Evolutionary conservation across 2,888 invertebrate species (phyloP).

Genomic region (Agrotis clavis): DNA sequence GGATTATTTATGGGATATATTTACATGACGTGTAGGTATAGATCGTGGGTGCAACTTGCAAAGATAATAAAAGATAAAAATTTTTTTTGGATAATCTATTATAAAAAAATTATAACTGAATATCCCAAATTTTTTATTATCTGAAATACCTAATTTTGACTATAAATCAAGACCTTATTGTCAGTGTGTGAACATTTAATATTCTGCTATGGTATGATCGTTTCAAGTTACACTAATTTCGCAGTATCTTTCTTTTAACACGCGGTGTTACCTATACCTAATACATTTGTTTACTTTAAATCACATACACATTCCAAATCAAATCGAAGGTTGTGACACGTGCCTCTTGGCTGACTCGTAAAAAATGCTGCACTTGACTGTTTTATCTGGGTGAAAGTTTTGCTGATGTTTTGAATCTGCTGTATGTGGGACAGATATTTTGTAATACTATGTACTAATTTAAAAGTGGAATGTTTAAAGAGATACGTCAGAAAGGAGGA

Average conservation of each 20-base stretch:
- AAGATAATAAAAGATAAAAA: too few species aligned
- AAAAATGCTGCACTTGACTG: conserved; percentile 1
- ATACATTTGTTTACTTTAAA: conserved; percentile 40
- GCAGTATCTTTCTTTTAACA: conserved; percentile 35
- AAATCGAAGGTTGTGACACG: conserved; percentile 35
- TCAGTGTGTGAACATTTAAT: neutral
- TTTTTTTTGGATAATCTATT: too few species aligned
- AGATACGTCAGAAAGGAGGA: neutral
- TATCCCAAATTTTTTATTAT: too few species aligned
- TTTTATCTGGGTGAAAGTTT: conserved; percentile 49
- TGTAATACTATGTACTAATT: neutral
- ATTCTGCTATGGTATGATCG: conserved; percentile 9
- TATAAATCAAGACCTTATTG: neutral
- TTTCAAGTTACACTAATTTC: conserved; percentile 35
- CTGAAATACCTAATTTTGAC: neutral
- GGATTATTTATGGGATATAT: too few species aligned
- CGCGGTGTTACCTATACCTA: conserved; percentile 23
- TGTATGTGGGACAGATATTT: conserved; percentile 3
- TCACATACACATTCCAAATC: conserved; percentile 32
- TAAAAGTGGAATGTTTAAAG: neutral
- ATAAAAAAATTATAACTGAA: too few species aligned
- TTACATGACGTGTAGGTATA: too few species aligned
- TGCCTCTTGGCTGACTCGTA: conserved; percentile 29
- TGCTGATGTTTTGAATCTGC: conserved; percentile 35
- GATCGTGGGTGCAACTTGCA: too few species aligned